Percentiles rank a stretch among this genome's conserved stretches.
These are phyloP conservation scores for Peromyscus californicus DNA, from an alignment of 2,113 vertebrate genomes.

Conservation along the genomic window DNA sequence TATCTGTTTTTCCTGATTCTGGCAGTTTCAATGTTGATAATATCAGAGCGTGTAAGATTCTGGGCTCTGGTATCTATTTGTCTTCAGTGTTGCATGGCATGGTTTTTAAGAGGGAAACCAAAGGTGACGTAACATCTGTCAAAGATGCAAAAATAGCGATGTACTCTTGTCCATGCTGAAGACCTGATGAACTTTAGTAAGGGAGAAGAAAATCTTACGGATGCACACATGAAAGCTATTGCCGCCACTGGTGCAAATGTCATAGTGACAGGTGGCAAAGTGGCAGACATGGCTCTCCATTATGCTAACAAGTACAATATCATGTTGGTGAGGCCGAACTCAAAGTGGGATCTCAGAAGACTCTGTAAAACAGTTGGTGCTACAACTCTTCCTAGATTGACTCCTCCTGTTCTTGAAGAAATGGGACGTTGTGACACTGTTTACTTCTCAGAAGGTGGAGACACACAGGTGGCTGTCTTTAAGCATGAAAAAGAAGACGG, in stretches of 20 bases:
- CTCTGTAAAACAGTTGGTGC: constrained; percentile 97
- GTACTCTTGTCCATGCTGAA: constrained; percentile 96
- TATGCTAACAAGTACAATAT: constrained; percentile 98
- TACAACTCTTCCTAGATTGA: constrained; percentile 95
- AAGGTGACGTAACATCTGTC: constrained; percentile 96
- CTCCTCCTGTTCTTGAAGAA: constrained; percentile 95
- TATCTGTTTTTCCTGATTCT: constrained; percentile 96
- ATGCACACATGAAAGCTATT: constrained; percentile 95
- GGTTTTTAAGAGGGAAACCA: constrained; percentile 99
- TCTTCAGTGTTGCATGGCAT: constrained; percentile 97
- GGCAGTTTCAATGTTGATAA: constrained; percentile 97
- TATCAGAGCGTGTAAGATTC: constrained; percentile 98
- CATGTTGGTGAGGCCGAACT: constrained; percentile 97
- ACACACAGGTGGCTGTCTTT: constrained; percentile 98
- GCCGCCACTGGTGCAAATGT: constrained; percentile 95
- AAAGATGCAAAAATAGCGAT: constrained; percentile 98
- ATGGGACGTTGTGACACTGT: constrained; percentile 95
- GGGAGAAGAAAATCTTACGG: constrained; percentile 98
- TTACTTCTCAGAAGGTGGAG: constrained; percentile 95
- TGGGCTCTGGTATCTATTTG: constrained; percentile 94
- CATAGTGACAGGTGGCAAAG: constrained; percentile 97
- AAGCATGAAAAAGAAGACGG: constrained; percentile 99
- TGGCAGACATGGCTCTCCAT: constrained; percentile 99
- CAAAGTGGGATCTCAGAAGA: constrained; percentile 98
- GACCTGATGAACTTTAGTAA: constrained; percentile 97